Percentiles rank a stretch among this genome's conserved stretches.
Conservation (phyloP, 2,888 invertebrate genomes). For the Amiota communis region DNA sequence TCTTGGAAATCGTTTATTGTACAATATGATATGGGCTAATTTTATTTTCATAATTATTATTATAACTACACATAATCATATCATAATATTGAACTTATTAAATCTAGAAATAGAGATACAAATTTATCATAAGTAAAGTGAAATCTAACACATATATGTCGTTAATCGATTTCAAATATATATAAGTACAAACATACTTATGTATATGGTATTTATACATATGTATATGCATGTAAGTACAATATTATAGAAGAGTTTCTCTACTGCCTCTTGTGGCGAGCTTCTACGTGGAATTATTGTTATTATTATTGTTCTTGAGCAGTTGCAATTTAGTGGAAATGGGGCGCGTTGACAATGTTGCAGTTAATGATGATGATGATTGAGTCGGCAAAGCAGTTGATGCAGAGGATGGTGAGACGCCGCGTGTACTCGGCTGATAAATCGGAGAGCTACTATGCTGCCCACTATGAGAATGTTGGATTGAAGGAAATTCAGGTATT, state of each 20-base stretch:
- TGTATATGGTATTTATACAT: not conserved
- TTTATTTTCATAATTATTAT: slow-evolving; percentile 9
- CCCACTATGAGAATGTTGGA: slow-evolving; percentile 48
- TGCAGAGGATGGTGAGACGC: slow-evolving; percentile 8
- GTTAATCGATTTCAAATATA: not conserved
- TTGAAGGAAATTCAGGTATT: slow-evolving; percentile 73
- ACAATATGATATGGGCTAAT: slow-evolving; percentile 2
- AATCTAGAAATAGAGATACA: slow-evolving; percentile 16
- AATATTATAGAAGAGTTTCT: slow-evolving; percentile 1
- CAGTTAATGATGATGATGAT: slow-evolving; percentile 39
- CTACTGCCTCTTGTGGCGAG: slow-evolving; percentile 12
- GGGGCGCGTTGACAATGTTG: slow-evolving; percentile 57
- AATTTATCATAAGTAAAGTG: not conserved
- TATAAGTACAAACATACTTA: not conserved
- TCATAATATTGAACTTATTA: slow-evolving; percentile 18
- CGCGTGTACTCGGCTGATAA: slow-evolving; percentile 1
- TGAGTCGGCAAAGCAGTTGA: slow-evolving; percentile 38
- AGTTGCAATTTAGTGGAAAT: slow-evolving; percentile 67
- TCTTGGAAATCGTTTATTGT: too few relatives aligned
- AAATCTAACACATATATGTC: not conserved
- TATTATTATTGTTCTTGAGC: slow-evolving; percentile 45
- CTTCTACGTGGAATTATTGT: slow-evolving; percentile 48
- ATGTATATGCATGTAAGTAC: not conserved
- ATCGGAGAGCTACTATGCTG: not conserved
- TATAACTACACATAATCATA: slow-evolving; percentile 3